A percentile compares a stretch with the other conserved stretches of the same genome.
These are phyloP conservation scores for Spilosoma lubricipeda DNA, from an alignment of 2,888 invertebrate genomes.

Conservation along the genomic window DNA sequence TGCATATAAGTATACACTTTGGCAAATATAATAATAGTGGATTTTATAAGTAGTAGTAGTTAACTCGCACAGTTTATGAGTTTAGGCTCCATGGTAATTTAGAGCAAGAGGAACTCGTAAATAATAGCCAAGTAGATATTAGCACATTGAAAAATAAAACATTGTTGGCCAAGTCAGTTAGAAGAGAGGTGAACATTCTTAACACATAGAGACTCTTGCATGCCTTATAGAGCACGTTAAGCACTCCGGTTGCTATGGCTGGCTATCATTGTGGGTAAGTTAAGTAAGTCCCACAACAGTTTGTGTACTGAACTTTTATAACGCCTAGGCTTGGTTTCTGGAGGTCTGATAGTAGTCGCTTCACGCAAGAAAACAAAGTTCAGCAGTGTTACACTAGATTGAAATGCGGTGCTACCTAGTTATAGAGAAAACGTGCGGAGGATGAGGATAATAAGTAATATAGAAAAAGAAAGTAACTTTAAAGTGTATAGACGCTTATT, in stretches of 20 bases:
- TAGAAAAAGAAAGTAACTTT: background rate
- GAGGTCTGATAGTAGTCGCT: too few species aligned
- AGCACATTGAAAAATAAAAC: background rate
- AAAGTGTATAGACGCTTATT: background rate
- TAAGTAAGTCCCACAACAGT: background rate
- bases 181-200: background rate
- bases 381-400: too few species aligned
- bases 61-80: background rate
- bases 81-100: background rate
- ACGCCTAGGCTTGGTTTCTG: background rate
- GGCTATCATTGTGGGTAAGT: background rate
- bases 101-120: background rate
- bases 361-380: background rate
- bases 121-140: background rate
- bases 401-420: too few species aligned
- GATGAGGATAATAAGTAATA: background rate
- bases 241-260: background rate
- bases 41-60: too few species aligned
- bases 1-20: too few species aligned
- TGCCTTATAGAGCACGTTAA: background rate
- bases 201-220: background rate
- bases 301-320: background rate
- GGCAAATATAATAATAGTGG: too few species aligned
- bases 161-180: background rate
- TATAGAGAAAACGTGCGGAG: background rate